Conservation (phyloP, 2,888 invertebrate species). For the Callimorpha dominula region DNA sequence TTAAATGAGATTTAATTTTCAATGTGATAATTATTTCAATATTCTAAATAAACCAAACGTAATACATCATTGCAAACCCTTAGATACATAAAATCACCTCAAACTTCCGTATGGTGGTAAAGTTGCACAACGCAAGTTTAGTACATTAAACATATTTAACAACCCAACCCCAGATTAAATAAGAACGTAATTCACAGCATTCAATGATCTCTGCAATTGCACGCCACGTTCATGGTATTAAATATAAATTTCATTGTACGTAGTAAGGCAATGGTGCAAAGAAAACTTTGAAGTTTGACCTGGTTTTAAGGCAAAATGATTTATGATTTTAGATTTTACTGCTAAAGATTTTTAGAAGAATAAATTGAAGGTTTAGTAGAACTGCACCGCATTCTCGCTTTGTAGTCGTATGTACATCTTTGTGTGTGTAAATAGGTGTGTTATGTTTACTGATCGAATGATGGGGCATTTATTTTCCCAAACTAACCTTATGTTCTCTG, state of each 20-base stretch:
- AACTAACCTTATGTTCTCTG: neutral
- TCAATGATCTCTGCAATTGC: constrained; percentile 37
- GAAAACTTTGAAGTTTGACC: constrained; percentile 36
- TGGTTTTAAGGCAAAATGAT: constrained; percentile 29
- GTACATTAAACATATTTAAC: constrained; percentile 34
- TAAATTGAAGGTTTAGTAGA: neutral
- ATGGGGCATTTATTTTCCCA: neutral
- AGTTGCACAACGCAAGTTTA: constrained; percentile 23
- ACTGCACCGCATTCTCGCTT: neutral
- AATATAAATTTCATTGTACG: constrained; percentile 44
- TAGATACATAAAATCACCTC: neutral
- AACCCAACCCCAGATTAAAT: constrained; percentile 32
- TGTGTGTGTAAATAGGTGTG: neutral
- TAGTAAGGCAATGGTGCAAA: constrained; percentile 15
- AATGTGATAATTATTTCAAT: neutral
- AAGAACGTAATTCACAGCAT: constrained; percentile 39
- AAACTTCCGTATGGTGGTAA: constrained; percentile 17
- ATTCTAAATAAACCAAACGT: neutral
- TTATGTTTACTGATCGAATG: neutral
- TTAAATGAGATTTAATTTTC: neutral
- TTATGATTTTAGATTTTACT: constrained; percentile 34
- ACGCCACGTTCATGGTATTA: constrained; percentile 28
- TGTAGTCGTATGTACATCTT: neutral
- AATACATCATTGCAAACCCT: neutral
- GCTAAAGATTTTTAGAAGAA: constrained; percentile 1